Base-by-base conservation (phyloP, 2,888 invertebrate genomes). In the Agrilus biguttatus region DNA sequence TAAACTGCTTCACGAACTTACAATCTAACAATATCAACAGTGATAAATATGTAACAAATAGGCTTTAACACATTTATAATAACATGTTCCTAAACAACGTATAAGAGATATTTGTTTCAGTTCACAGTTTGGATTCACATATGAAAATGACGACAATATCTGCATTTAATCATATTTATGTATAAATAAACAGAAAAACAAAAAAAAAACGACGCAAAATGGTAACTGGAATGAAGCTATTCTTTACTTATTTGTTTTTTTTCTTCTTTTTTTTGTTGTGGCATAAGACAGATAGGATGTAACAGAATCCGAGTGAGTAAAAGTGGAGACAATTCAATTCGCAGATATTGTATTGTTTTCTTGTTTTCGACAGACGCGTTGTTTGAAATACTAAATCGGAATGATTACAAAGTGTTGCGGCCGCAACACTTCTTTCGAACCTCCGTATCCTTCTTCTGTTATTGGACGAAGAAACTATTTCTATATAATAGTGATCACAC, bases 21-120 rank as follows among this genome's bases (percentile, higher is more conserved):
- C 57, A 57, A 56, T 57, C 57, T 53, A 62, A 59, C 57, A 59
- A 59, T 57, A 55, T 55, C 57, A 63, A 63, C 63, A 63, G 57
- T 57, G 57, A 62, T 63, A 62, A 62, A 62, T 51, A 58, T 62
- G 55, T 62, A 63, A 62, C 62, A 62, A 58, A 62, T 58, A 59
- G 58, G 59, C 60, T 56, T 55, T 61, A 62, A 62, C 61, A 52
- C 57, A 58, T 57, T 28, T 53, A 51, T 51, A 52, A 53, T 51
- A 49, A 49, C 45, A 47, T 50, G 49, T 50, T 42, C 47, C 49
- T 48, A 50, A 48, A 48, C 47, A 48, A 48, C 46, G 39, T 41
- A 43, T 48, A 44, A 45, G 45, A 47, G 45, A 45, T 42, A 47
- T 40, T 47, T 43, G 45, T 45, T 45, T 43, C 45, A 47, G 47